Evolutionary conservation across 2,113 vertebrate species (phyloP).

Genomic region (Gallinago jamesoni): DNA sequence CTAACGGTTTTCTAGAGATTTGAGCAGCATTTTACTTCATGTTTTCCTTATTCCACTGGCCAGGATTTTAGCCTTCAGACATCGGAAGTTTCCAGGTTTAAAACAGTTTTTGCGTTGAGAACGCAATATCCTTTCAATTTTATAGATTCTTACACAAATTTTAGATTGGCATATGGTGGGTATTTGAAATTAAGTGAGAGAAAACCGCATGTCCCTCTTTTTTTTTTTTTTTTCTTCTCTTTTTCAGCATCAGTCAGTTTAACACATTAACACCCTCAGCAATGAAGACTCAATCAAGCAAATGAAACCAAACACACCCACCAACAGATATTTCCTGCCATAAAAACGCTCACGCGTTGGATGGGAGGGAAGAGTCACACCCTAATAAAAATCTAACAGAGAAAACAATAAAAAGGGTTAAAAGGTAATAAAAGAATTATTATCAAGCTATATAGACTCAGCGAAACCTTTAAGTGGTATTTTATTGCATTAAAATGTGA

Average conservation of each 20-base stretch:
- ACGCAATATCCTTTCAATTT: not conserved
- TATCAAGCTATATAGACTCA: not conserved
- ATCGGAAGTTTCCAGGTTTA: not conserved
- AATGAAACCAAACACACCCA: not conserved
- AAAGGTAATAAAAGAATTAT: constrained; percentile 33
- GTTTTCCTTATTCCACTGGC: not conserved
- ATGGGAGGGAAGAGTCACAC: not conserved
- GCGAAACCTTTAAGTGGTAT: not conserved
- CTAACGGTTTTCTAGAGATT: not conserved
- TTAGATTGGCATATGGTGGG: accelerated
- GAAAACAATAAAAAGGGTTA: constrained; percentile 1
- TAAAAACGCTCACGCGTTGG: not conserved
- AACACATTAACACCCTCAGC: not conserved
- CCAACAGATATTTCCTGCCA: constrained; percentile 37
- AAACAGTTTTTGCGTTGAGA: not conserved
- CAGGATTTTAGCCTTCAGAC: not conserved
- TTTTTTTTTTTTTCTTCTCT: not conserved
- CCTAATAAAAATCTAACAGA: not conserved
- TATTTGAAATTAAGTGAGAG: not conserved
- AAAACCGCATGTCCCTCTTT: accelerated
- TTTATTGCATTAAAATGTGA: constrained; percentile 1
- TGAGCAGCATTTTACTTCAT: not conserved
- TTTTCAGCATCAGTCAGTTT: not conserved
- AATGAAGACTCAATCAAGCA: not conserved
- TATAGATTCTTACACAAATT: accelerated